Conservation (phyloP, 64 coral and sea anemone genomes). For the Anthopleura sola region DNA sequence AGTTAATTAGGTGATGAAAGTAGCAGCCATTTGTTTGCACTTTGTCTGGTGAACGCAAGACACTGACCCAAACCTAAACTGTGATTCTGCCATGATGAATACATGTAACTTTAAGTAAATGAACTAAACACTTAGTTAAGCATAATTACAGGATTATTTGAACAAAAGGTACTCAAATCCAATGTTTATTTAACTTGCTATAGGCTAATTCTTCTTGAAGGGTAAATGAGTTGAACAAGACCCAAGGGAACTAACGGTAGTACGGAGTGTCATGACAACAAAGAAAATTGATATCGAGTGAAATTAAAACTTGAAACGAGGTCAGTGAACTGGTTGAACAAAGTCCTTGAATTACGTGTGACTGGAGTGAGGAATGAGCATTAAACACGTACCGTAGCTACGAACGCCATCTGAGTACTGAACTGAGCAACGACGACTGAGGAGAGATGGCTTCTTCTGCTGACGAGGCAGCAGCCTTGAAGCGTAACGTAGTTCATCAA, state of each 20-base stretch:
- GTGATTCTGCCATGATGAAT: background rate
- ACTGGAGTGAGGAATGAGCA: background rate
- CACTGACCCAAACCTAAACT: background rate
- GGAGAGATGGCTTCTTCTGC: conserved; percentile 41
- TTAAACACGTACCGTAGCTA: background rate
- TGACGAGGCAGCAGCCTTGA: conserved; percentile 75
- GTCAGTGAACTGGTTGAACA: background rate
- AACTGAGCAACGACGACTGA: background rate
- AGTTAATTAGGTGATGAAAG: background rate
- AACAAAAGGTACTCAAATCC: background rate
- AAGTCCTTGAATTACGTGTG: background rate
- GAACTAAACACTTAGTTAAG: background rate
- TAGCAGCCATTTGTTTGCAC: background rate
- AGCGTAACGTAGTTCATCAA: conserved; percentile 79
- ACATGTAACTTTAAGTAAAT: background rate
- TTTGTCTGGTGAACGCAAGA: too few species aligned
- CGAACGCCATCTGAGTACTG: background rate
- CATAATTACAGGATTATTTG: background rate
- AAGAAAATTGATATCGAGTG: background rate
- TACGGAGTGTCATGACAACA: background rate
- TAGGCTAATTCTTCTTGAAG: background rate
- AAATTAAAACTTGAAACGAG: background rate
- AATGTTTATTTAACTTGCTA: background rate
- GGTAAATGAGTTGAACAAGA: background rate
- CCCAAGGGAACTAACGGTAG: background rate